phyloP scores from a whole-genome alignment of 2,888 invertebrate species.

The Mermis nigrescens region DNA sequence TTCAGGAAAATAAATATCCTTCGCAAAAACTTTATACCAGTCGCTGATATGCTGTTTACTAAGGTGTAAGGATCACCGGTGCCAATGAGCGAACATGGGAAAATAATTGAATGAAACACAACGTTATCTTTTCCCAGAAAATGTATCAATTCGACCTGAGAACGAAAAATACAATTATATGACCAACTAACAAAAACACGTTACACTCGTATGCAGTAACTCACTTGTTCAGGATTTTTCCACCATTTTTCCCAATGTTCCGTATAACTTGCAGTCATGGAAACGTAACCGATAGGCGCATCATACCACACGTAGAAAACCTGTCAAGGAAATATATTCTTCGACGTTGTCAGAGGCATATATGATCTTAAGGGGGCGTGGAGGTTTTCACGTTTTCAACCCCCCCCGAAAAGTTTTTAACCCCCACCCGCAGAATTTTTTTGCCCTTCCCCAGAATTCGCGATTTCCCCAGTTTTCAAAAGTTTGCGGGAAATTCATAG shows the following conservation, averaged over 20 bases:
- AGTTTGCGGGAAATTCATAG: too few species aligned
- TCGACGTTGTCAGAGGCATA: too few species aligned
- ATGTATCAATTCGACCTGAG: conserved; percentile 53
- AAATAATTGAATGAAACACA: conserved; percentile 94
- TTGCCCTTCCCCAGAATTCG: too few species aligned
- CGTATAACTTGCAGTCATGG: conserved; percentile 76
- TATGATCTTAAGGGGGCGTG: background rate
- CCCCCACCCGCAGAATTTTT: background rate
- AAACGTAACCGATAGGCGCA: conserved; percentile 90
- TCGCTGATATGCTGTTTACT: conserved; percentile 75
- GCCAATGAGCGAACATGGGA: conserved; percentile 70
- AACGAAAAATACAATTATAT: background rate
- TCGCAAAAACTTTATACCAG: too few species aligned
- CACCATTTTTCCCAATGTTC: conserved; percentile 69
- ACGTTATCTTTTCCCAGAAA: conserved; percentile 99
- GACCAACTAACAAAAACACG: background rate
- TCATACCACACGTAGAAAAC: conserved; percentile 99
- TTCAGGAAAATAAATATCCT: conserved; percentile 9
- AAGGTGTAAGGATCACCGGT: conserved; percentile 59
- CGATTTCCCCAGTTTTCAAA: too few species aligned
- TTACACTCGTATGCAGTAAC: conserved; percentile 1
- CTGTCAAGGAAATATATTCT: conserved; percentile 33
- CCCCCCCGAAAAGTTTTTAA: background rate
- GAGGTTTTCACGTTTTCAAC: too few species aligned
- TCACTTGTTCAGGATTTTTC: conserved; percentile 51